phyloP scores from a whole-genome alignment of 2,888 invertebrate species.

The Thysanoteuthis rhombus region DNA sequence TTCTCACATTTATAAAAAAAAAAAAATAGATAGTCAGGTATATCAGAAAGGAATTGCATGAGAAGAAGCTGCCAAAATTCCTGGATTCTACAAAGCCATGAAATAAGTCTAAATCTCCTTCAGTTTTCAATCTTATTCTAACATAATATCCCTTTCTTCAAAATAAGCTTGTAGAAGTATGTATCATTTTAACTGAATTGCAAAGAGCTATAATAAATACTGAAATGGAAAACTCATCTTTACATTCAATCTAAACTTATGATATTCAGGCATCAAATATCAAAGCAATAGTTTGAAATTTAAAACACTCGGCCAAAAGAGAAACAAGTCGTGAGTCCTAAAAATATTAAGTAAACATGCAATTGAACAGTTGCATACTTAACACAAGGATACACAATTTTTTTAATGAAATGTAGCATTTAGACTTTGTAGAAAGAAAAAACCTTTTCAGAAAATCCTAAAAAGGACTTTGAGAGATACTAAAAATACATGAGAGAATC shows the following conservation, averaged over 20 bases:
- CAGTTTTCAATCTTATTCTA: not conserved
- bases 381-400: no score
- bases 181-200: not conserved
- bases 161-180: not conserved
- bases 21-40: not conserved
- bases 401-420: no score
- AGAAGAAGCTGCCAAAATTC: not conserved
- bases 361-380: no score
- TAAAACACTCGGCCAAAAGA: no score
- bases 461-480: no score
- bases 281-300: no score
- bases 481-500: no score
- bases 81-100: not conserved
- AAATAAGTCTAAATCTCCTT: not conserved
- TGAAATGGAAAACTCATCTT: not conserved
- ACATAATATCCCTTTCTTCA: not conserved
- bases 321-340: no score
- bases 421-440: no score
- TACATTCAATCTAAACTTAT: not conserved
- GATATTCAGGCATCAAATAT: not conserved
- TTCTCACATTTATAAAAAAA: not conserved
- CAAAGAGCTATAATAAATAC: not conserved
- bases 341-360: no score
- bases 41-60: not conserved
- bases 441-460: no score